phyloP scores from a whole-genome alignment of 1,140 invertebrate genomes.

The Mactra quadrangularis region DNA sequence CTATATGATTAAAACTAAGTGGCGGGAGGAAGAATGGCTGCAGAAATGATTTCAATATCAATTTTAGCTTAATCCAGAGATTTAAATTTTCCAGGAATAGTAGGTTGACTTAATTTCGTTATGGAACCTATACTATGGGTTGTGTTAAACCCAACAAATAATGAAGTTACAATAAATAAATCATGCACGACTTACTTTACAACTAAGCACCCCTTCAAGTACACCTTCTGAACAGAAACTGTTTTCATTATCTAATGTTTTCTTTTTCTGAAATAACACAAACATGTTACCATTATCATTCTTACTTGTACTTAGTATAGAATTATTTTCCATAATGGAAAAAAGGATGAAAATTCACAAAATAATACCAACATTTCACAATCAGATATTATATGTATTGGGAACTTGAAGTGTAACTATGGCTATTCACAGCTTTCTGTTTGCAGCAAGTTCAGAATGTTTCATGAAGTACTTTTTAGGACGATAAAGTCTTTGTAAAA shows the following conservation, averaged over 20 bases:
- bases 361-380: too few species aligned
- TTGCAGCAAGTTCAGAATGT: background rate
- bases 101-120: too few species aligned
- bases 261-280: slow-evolving; percentile 85
- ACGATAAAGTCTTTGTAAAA: too few species aligned
- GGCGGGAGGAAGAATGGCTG: background rate
- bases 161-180: background rate
- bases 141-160: background rate
- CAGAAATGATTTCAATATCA: background rate
- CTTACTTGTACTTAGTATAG: slow-evolving; percentile 7
- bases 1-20: too few species aligned
- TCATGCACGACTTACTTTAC: slow-evolving; percentile 86
- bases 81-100: background rate
- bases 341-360: background rate
- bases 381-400: too few species aligned
- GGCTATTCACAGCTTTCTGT: too few species aligned
- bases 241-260: slow-evolving; percentile 90
- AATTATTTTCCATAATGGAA: background rate
- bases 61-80: background rate
- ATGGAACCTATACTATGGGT: too few species aligned
- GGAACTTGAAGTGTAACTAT: too few species aligned
- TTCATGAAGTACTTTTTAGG: too few species aligned
- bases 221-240: slow-evolving; percentile 90
- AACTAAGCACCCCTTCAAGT: slow-evolving; percentile 89
- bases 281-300: too few species aligned